Evolutionary conservation across 2,888 invertebrate species (phyloP).

Genomic region (Scaptomyza parva): DNA sequence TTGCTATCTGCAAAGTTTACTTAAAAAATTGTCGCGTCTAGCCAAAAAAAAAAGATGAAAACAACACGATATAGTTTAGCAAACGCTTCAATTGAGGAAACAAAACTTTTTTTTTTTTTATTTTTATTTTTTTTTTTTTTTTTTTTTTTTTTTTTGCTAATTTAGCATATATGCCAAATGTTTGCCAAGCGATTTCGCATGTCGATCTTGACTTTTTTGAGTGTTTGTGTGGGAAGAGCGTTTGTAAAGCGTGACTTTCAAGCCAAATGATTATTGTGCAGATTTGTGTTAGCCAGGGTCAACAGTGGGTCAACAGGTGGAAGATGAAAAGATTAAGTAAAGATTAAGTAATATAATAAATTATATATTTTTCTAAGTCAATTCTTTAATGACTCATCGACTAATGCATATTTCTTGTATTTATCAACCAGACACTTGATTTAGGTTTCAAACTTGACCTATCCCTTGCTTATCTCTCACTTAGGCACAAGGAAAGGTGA

Average conservation of each 20-base stretch:
- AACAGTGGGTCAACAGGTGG: conserved; percentile 24
- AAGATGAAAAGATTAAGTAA: conserved; percentile 2
- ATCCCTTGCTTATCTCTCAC: conserved; percentile 33
- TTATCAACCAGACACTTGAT: conserved; percentile 7
- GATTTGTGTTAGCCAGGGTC: conserved; percentile 29
- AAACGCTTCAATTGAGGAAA: conserved; percentile 34
- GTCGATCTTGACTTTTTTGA: conserved; percentile 39
- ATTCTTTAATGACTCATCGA: conserved; percentile 16
- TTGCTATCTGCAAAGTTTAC: conserved; percentile 45
- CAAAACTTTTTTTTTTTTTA: conserved; percentile 22
- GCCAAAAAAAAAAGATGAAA: conserved; percentile 4
- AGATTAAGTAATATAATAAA: too few relatives aligned
- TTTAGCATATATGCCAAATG: conserved; percentile 59
- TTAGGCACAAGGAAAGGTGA: conserved; percentile 11
- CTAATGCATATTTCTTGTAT: conserved; percentile 9
- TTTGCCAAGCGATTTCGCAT: conserved; percentile 54
- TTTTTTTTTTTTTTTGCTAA: conserved; percentile 36
- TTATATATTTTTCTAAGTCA: too few relatives aligned
- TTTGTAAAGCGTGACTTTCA: conserved; percentile 54
- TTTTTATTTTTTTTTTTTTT: conserved; percentile 26
- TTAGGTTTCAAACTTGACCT: conserved; percentile 32
- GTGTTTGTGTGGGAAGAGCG: conserved; percentile 37
- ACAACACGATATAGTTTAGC: conserved; percentile 19
- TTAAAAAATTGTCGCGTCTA: conserved; percentile 53
- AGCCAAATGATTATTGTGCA: conserved; percentile 9